Percentiles rank a stretch among this genome's conserved stretches.
Evolutionary conservation across 2,113 vertebrate species (phyloP).

Genomic region (Spea multiplicata): DNA sequence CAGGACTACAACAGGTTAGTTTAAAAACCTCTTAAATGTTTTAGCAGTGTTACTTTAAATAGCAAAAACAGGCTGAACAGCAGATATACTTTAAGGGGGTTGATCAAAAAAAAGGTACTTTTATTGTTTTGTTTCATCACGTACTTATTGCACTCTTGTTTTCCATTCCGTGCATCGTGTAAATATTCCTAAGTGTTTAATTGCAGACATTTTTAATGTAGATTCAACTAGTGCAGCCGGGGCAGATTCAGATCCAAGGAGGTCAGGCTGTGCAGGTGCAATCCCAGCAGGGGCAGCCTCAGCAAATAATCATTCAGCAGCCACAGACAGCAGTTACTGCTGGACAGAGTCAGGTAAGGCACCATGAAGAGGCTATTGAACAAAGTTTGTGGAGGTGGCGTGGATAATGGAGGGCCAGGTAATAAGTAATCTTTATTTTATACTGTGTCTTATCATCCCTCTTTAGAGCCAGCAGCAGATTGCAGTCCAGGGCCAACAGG

Average conservation of each 20-base stretch:
- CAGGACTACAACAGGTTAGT: constrained; percentile 92
- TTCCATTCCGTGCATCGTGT: too few relatives aligned
- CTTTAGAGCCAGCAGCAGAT: constrained; percentile 89
- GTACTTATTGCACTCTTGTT: too few relatives aligned
- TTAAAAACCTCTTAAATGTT: background rate
- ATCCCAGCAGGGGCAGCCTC: constrained; percentile 92
- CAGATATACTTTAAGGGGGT: too few relatives aligned
- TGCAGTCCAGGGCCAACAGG: constrained; percentile 93
- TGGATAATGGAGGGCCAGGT: background rate
- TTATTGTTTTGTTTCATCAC: too few relatives aligned
- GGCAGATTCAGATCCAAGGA: constrained; percentile 96
- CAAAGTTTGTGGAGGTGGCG: background rate
- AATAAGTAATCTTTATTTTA: background rate
- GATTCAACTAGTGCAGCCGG: constrained; percentile 92
- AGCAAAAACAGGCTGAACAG: too few relatives aligned
- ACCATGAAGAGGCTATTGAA: background rate
- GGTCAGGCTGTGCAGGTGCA: constrained; percentile 95
- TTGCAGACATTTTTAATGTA: constrained; percentile 55
- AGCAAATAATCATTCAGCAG: constrained; percentile 98
- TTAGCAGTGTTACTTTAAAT: too few relatives aligned
- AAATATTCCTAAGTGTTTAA: constrained; percentile 4
- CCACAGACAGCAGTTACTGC: constrained; percentile 95
- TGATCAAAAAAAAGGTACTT: too few relatives aligned
- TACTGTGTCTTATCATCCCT: background rate
- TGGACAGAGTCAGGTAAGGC: constrained; percentile 91